phyloP scores from a whole-genome alignment of 2,797 vertebrate genomes.

The Gallinago nigripennis region DNA sequence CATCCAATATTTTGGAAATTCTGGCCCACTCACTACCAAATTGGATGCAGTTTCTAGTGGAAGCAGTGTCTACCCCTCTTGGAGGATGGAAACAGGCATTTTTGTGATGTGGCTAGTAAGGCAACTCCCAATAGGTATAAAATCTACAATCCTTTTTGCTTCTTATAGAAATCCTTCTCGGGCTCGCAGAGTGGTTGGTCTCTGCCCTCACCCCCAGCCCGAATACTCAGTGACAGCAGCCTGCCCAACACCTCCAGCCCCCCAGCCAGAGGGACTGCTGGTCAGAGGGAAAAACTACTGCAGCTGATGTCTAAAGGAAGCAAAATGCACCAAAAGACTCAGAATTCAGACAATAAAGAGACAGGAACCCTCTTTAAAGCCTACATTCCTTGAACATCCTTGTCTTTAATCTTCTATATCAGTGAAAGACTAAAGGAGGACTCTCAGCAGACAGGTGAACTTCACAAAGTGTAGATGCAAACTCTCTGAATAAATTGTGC shows the following conservation, averaged over 20 bases:
- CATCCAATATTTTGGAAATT: background rate
- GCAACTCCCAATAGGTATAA: background rate
- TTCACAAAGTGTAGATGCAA: background rate
- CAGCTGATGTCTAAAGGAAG: background rate
- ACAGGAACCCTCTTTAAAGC: background rate
- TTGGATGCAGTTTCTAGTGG: background rate
- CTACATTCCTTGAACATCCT: background rate
- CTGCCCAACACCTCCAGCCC: background rate
- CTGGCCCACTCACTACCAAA: background rate
- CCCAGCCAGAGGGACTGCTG: rapidly evolving
- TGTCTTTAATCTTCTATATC: background rate
- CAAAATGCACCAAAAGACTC: background rate
- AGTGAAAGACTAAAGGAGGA: background rate
- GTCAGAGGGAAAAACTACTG: background rate
- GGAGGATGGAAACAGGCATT: background rate
- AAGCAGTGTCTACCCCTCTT: background rate
- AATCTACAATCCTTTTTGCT: background rate
- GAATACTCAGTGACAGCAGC: background rate
- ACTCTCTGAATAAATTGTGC: background rate
- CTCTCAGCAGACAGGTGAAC: background rate
- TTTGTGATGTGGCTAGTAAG: background rate
- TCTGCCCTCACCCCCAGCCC: background rate
- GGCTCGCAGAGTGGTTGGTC: background rate
- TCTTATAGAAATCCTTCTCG: background rate
- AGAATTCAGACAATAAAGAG: background rate